phyloP scores from a whole-genome alignment of 2,797 vertebrate species.

The Alca torda region DNA sequence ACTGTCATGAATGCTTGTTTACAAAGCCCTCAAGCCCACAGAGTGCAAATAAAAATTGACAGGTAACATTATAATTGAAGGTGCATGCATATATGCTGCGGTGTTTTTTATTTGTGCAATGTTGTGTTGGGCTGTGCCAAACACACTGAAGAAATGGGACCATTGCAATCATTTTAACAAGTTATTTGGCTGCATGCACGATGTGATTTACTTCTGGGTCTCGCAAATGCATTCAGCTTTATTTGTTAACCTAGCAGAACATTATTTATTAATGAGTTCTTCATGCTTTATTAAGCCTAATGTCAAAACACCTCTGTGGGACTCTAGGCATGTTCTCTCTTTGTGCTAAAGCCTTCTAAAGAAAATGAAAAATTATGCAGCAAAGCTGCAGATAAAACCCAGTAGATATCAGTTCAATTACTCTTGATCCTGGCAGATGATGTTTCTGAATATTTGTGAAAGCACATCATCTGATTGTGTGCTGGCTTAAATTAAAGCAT shows the following conservation, averaged over 20 bases:
- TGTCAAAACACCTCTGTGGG: constrained; percentile 82
- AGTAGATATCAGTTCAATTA: constrained; percentile 62
- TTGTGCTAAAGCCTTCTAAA: constrained; percentile 56
- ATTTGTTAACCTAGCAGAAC: constrained; percentile 83
- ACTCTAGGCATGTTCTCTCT: constrained; percentile 57
- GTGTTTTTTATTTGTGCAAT: background rate
- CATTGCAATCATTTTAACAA: constrained; percentile 56
- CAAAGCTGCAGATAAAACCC: constrained; percentile 55
- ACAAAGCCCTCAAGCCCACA: background rate
- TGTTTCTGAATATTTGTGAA: constrained; percentile 63
- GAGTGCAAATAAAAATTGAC: constrained; percentile 36
- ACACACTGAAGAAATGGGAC: background rate
- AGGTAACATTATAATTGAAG: constrained; percentile 19
- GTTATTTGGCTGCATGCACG: constrained; percentile 59
- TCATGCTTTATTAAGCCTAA: constrained; percentile 85
- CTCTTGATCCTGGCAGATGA: constrained; percentile 63
- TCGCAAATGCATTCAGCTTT: constrained; percentile 71
- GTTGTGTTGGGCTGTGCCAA: constrained; percentile 9
- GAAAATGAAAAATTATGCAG: constrained; percentile 72
- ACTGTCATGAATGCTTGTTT: constrained; percentile 49
- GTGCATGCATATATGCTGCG: background rate
- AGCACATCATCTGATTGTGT: constrained; percentile 26
- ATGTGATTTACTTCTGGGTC: constrained; percentile 75
- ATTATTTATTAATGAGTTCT: constrained; percentile 86
- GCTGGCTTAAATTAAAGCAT: constrained; percentile 53